These are phyloP conservation scores for Leptestheria dahalacensis DNA, from an alignment of 1,140 invertebrate genomes.

Conservation along the genomic window DNA sequence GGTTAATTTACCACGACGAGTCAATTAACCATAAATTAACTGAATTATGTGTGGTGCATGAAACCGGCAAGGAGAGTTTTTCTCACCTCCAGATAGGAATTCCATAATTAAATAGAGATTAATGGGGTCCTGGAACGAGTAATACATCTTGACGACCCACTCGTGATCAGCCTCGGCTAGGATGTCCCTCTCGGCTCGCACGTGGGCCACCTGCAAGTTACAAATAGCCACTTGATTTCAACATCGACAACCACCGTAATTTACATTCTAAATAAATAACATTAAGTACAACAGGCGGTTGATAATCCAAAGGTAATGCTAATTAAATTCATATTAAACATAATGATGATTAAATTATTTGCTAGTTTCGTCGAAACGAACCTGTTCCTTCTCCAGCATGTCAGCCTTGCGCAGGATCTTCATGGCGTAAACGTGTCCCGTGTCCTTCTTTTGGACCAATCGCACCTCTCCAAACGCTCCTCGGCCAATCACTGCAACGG, in stretches of 20 bases:
- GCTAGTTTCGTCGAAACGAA: no score
- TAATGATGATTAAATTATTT: background rate
- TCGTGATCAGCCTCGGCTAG: constrained; percentile 97
- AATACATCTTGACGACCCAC: constrained; percentile 99
- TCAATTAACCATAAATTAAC: no score
- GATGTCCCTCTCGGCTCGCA: constrained; percentile 93
- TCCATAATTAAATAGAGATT: constrained; percentile 99
- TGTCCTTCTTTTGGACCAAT: constrained; percentile 99
- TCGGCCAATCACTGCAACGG: constrained; percentile 26
- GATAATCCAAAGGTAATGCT: no score
- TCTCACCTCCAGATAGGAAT: constrained; percentile 83
- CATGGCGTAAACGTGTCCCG: constrained; percentile 99
- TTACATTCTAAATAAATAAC: no score
- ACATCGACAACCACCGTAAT: background rate
- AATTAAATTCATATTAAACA: background rate
- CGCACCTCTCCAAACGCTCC: constrained; percentile 37
- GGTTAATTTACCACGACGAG: no score
- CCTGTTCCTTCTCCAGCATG: constrained; percentile 98
- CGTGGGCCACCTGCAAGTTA: constrained; percentile 65
- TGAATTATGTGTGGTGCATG: no score
- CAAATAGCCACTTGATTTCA: background rate
- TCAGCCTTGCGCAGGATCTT: constrained; percentile 97
- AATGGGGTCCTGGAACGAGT: constrained; percentile 94
- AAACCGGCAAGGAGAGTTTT: background rate
- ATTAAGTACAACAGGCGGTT: no score